A percentile compares a stretch with the other conserved stretches of the same genome.
These are phyloP conservation scores for Crypturellus tataupa DNA, from an alignment of 2,797 vertebrate species.

Conservation along the genomic window DNA sequence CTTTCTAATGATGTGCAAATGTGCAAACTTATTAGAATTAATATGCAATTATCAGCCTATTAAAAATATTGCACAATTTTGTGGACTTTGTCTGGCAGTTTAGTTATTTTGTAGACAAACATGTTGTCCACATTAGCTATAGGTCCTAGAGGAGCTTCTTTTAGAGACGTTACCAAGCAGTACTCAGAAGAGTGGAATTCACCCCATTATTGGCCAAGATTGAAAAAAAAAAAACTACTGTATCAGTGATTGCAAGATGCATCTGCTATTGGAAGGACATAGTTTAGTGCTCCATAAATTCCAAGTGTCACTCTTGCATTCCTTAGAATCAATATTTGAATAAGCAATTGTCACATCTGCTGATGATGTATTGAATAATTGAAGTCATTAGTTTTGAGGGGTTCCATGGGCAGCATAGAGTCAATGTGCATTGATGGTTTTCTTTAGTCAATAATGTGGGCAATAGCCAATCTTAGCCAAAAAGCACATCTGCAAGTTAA, in stretches of 20 bases:
- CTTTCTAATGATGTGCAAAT: neutral
- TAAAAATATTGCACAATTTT: neutral
- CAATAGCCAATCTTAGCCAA: slow-evolving; percentile 17
- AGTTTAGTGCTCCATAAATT: slow-evolving; percentile 25
- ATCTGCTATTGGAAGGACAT: slow-evolving; percentile 24
- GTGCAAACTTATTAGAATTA: neutral
- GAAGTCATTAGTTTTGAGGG: slow-evolving; percentile 48
- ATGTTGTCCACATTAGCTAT: neutral
- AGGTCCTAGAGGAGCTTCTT: neutral
- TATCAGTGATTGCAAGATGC: neutral
- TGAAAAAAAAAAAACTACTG: neutral
- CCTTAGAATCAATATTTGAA: slow-evolving; percentile 61
- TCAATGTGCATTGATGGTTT: slow-evolving; percentile 24
- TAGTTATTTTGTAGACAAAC: neutral
- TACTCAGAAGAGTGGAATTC: neutral
- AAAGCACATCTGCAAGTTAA: slow-evolving; percentile 20
- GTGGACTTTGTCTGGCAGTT: neutral
- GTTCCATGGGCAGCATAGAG: neutral
- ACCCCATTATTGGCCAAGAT: neutral
- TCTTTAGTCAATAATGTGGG: slow-evolving; percentile 16
- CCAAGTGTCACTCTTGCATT: neutral
- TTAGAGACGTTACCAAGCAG: neutral
- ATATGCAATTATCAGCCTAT: slow-evolving; percentile 3
- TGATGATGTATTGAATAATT: slow-evolving; percentile 38
- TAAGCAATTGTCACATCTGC: slow-evolving; percentile 64